phyloP scores from a whole-genome alignment of 2,113 vertebrate species.

The Cottus gobio region DNA sequence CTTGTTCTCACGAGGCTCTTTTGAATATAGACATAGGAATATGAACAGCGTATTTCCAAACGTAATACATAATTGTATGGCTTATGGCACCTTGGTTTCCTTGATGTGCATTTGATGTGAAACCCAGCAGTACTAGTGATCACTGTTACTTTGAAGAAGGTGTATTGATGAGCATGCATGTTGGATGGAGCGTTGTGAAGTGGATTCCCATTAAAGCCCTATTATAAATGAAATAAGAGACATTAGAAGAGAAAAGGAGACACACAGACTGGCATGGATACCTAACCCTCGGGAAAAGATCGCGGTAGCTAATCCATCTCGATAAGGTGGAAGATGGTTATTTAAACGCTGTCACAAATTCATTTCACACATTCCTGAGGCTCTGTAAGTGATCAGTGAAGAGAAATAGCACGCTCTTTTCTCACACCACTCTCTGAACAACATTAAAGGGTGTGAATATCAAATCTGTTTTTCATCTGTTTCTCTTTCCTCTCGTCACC shows the following conservation, averaged over 20 bases:
- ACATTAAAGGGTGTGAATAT: slow-evolving; percentile 69
- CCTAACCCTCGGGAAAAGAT: slow-evolving; percentile 37
- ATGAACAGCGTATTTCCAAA: slow-evolving; percentile 32
- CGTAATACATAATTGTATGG: slow-evolving; percentile 33
- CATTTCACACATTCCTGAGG: slow-evolving; percentile 68
- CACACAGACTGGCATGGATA: background rate
- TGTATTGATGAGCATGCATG: slow-evolving; percentile 27
- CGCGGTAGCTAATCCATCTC: slow-evolving; percentile 48
- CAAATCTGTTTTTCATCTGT: slow-evolving; percentile 59
- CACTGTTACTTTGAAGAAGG: slow-evolving; percentile 35
- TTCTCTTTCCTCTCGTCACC: slow-evolving; percentile 42
- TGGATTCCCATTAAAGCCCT: slow-evolving; percentile 51
- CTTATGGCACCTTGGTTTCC: slow-evolving; percentile 25
- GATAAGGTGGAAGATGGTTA: slow-evolving; percentile 51
- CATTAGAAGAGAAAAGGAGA: slow-evolving; percentile 29
- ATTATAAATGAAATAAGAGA: slow-evolving; percentile 43
- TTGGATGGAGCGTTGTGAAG: slow-evolving; percentile 27
- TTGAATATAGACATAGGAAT: slow-evolving; percentile 31
- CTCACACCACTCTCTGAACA: slow-evolving; percentile 51
- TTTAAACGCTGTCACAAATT: slow-evolving; percentile 71
- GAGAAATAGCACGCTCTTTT: slow-evolving; percentile 58
- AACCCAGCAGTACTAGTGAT: slow-evolving; percentile 14
- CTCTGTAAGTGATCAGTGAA: slow-evolving; percentile 56
- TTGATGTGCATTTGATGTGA: slow-evolving; percentile 52
- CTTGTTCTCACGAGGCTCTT: slow-evolving; percentile 21